A percentile compares a stretch with the other conserved stretches of the same genome.
phyloP scores from a whole-genome alignment of 1,140 invertebrate genomes.

The Helicoverpa zea region DNA sequence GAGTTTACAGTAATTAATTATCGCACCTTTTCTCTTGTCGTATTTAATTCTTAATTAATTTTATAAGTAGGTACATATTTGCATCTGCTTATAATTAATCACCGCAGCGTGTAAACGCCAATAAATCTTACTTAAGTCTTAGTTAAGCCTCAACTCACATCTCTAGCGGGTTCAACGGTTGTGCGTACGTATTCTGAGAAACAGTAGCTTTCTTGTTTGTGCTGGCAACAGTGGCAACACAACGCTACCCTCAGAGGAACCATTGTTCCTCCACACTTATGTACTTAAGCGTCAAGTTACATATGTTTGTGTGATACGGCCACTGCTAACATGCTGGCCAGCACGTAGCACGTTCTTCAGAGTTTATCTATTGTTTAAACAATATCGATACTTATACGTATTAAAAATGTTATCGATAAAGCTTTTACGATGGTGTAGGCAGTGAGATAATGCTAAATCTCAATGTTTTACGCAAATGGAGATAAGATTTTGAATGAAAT shows the following conservation, averaged over 20 bases:
- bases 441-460: conserved; percentile 19
- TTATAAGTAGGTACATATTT: no score
- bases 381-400: conserved; percentile 34
- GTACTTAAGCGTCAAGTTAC: conserved; percentile 56
- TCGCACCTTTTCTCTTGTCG: no score
- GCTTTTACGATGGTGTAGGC: conserved; percentile 2
- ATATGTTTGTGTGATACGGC: conserved; percentile 53
- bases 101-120: conserved; percentile 16
- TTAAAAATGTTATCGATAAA: conserved; percentile 21
- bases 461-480: conserved; percentile 7
- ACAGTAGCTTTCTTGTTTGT: conserved; percentile 75
- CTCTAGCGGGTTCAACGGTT: conserved; percentile 40
- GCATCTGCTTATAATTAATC: no score
- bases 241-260: conserved; percentile 58
- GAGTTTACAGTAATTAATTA: no score
- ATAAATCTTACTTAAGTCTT: conserved; percentile 24
- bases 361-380: conserved; percentile 36
- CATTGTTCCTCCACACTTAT: conserved; percentile 70
- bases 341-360: conserved; percentile 67
- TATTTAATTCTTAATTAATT: no score
- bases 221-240: conserved; percentile 53
- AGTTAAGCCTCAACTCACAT: conserved; percentile 18
- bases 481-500: conserved; percentile 14
- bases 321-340: conserved; percentile 63
- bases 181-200: conserved; percentile 67